Percentiles rank a stretch among this genome's conserved stretches.
phyloP scores from a whole-genome alignment of 2,888 invertebrate genomes.

The Campoletis raptor region DNA sequence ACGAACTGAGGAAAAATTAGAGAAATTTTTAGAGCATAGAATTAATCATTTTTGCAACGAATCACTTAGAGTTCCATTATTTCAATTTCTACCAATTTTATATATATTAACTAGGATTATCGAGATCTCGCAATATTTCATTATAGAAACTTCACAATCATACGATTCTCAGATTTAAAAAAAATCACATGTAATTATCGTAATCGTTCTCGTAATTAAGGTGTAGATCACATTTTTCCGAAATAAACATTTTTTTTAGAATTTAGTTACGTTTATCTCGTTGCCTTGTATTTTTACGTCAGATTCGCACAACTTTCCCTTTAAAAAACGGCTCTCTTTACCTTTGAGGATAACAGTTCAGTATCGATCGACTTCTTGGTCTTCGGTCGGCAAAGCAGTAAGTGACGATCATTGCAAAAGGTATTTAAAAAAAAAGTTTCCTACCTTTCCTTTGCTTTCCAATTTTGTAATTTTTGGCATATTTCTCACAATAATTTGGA shows the following conservation, averaged over 20 bases:
- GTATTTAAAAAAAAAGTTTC: background rate
- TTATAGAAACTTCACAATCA: slow-evolving; percentile 5
- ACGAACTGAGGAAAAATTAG: slow-evolving; percentile 29
- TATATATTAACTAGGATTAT: background rate
- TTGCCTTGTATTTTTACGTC: background rate
- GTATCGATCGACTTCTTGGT: background rate
- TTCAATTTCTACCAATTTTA: background rate
- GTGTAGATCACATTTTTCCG: slow-evolving; percentile 42
- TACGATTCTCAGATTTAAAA: slow-evolving; percentile 19
- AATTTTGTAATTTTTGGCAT: background rate
- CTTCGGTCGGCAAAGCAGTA: background rate
- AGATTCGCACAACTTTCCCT: background rate
- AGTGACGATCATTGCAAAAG: background rate
- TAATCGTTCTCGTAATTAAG: slow-evolving; percentile 39
- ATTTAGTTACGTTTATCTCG: background rate
- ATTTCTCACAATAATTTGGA: background rate
- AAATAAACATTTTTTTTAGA: slow-evolving; percentile 50
- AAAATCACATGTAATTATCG: slow-evolving; percentile 29
- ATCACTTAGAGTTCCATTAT: background rate
- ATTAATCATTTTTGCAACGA: background rate
- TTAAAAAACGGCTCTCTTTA: background rate
- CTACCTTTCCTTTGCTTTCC: background rate
- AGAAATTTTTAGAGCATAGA: slow-evolving; percentile 26
- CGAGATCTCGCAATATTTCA: slow-evolving; percentile 25
- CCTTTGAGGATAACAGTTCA: background rate